phyloP scores from a whole-genome alignment of 2,888 invertebrate genomes.

The Macrosiphum euphorbiae region DNA sequence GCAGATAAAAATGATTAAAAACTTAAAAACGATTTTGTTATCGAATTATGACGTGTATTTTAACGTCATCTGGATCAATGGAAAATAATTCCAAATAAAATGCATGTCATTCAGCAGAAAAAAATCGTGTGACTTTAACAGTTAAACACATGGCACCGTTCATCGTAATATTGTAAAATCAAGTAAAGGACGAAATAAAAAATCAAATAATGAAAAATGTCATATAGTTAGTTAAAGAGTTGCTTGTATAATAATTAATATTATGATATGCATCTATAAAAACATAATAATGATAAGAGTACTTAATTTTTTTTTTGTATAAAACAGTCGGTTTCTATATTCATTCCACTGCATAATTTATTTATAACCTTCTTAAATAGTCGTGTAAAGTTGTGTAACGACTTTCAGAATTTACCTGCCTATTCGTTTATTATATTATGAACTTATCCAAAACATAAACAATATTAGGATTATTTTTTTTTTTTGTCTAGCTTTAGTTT shows the following conservation, averaged over 20 bases:
- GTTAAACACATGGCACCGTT: not conserved
- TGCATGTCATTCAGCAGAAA: not conserved
- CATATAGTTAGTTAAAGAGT: not conserved
- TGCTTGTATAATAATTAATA: not conserved
- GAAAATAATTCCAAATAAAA: not conserved
- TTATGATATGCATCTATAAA: not conserved
- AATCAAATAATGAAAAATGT: not conserved
- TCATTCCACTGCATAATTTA: not conserved
- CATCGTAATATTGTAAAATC: not conserved
- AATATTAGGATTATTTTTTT: not conserved
- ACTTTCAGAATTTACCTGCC: not conserved
- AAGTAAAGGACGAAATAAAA: not conserved
- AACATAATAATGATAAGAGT: not conserved
- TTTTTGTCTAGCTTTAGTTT: not conserved
- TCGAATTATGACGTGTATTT: not conserved
- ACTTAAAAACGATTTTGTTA: not conserved
- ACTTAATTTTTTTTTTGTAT: not conserved
- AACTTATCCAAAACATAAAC: not conserved
- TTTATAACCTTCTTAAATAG: not conserved
- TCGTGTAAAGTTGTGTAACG: no score
- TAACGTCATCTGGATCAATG: not conserved
- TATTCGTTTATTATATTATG: not conserved
- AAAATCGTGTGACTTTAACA: not conserved
- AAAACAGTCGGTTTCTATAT: not conserved
- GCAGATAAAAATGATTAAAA: not conserved